Evolutionary conservation across 2,888 invertebrate species (phyloP).

Genomic region (Willowsia nigromaculata): DNA sequence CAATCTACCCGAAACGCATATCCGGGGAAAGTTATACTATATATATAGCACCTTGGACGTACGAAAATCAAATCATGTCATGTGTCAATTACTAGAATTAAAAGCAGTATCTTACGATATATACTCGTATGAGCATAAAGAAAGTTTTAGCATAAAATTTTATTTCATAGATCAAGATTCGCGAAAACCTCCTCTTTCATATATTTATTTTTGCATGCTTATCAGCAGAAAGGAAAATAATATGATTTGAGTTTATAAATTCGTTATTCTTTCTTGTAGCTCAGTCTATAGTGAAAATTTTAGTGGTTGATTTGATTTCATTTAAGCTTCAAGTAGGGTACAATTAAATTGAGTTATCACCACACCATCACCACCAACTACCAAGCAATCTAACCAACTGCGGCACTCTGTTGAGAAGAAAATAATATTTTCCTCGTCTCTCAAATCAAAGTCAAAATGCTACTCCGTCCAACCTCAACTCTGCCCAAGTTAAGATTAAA

Average conservation of each 20-base stretch:
- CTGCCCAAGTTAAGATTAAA: neutral
- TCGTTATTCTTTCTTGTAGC: neutral
- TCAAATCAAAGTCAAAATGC: neutral
- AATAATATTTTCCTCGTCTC: neutral
- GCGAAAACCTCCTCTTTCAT: neutral
- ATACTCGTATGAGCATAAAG: no score
- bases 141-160: no score
- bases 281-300: neutral
- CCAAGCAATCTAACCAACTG: neutral
- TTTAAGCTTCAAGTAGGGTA: neutral
- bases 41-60: no score
- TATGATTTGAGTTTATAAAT: neutral
- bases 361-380: neutral
- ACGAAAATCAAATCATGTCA: slow-evolving; percentile 19
- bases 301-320: neutral
- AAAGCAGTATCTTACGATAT: neutral
- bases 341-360: neutral
- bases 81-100: neutral
- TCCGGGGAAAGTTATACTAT: neutral
- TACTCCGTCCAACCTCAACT: neutral
- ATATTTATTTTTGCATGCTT: neutral
- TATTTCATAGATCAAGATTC: neutral
- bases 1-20: neutral
- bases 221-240: neutral
- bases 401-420: neutral